phyloP scores from a whole-genome alignment of 2,888 invertebrate genomes.

The Chrysomela aeneicollis region DNA sequence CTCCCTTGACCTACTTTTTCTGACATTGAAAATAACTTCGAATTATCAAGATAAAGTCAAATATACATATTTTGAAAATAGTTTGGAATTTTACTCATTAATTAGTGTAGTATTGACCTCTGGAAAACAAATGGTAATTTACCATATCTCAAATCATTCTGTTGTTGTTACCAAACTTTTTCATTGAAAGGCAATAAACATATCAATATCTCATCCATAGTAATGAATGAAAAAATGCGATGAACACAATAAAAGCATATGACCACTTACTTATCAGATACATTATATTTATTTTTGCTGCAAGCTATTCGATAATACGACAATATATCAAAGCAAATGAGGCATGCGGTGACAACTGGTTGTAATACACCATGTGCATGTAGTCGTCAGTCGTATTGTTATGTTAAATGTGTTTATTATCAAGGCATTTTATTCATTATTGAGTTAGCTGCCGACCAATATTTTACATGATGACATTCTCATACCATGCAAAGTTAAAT shows the following conservation, averaged over 20 bases:
- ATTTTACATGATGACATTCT: no score
- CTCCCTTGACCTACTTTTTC: neutral
- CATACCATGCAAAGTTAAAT: no score
- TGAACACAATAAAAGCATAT: slow-evolving; percentile 28
- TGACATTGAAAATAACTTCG: neutral
- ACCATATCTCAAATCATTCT: slow-evolving; percentile 9
- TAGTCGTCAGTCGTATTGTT: neutral
- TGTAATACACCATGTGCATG: neutral
- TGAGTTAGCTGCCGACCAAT: no score
- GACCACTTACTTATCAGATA: slow-evolving; percentile 34
- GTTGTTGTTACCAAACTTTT: slow-evolving; percentile 16
- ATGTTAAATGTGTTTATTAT: neutral
- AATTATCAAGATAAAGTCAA: neutral
- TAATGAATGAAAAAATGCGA: slow-evolving; percentile 20
- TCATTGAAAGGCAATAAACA: slow-evolving; percentile 22
- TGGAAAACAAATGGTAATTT: neutral
- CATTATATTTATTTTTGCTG: slow-evolving; percentile 32
- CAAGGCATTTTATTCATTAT: neutral
- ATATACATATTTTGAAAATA: neutral
- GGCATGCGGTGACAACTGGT: slow-evolving; percentile 1
- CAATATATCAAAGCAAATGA: slow-evolving; percentile 17
- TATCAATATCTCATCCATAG: slow-evolving; percentile 25
- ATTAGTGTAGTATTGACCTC: neutral
- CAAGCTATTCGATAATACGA: slow-evolving; percentile 3
- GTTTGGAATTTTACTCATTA: neutral